Conservation (phyloP, 2,888 invertebrate genomes). For the Pelosia muscerda region DNA sequence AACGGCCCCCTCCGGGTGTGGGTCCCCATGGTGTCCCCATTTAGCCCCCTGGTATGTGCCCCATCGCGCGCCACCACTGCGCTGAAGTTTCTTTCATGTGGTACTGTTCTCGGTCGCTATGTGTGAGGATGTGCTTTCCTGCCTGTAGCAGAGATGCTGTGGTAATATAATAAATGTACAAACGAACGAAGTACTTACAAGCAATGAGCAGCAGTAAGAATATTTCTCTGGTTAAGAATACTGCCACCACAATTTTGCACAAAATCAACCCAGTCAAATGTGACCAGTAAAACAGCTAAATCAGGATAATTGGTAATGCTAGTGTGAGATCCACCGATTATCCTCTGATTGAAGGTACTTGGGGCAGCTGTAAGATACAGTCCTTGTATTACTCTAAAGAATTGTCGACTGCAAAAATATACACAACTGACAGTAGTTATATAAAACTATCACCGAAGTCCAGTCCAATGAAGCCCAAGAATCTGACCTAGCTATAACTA, state of each 20-base stretch:
- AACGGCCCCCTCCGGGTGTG: no score
- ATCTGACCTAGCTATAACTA: not conserved
- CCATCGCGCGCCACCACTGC: no score
- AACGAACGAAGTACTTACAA: constrained; percentile 13
- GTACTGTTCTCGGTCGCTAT: no score
- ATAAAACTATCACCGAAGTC: not conserved
- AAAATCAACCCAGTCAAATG: not conserved
- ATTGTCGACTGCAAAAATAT: not conserved
- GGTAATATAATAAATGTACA: not conserved
- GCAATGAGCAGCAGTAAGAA: constrained; percentile 19
- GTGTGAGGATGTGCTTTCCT: no score
- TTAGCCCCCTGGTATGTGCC: no score
- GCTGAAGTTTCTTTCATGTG: no score
- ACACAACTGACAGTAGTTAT: not conserved
- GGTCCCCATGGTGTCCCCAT: no score
- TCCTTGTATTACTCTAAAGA: not conserved
- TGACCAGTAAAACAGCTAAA: not conserved
- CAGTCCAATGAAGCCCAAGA: not conserved
- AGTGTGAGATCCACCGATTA: constrained; percentile 16
- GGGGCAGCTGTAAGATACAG: not conserved
- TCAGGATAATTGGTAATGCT: constrained; percentile 8
- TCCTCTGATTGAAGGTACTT: not conserved
- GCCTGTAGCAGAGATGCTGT: not conserved
- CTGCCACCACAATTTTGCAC: constrained; percentile 13
- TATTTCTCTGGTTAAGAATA: constrained; percentile 14